Percentiles rank a stretch among this genome's conserved stretches.
Evolutionary conservation across 2,797 vertebrate genomes (phyloP).

Genomic region (Acipenser transmontanus): DNA sequence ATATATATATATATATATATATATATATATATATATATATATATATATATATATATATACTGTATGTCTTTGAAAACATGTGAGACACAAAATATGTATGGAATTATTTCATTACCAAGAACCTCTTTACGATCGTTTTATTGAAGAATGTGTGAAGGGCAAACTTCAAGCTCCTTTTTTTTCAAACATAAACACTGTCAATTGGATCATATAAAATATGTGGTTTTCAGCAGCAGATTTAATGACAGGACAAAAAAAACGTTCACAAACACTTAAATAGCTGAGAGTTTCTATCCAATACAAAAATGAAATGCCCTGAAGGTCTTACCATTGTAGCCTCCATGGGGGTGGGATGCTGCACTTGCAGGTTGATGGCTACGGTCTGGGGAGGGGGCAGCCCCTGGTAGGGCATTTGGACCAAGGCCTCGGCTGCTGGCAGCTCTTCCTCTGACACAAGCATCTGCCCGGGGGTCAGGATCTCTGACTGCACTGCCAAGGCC

Average conservation of each 20-base stretch:
- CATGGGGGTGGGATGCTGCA: constrained; percentile 63
- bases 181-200: not conserved
- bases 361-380: constrained; percentile 83
- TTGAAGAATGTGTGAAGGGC: not conserved
- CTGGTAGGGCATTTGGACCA: constrained; percentile 81
- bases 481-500: constrained; percentile 72
- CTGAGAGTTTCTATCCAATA: not conserved
- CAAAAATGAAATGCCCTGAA: not conserved
- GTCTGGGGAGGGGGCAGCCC: constrained; percentile 82
- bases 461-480: constrained; percentile 74
- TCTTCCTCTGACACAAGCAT: constrained; percentile 76
- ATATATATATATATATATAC: no score
- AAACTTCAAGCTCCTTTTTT: not conserved
- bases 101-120: no score
- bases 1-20: no score
- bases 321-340: constrained; percentile 63
- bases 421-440: constrained; percentile 73
- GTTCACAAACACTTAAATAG: constrained; percentile 1
- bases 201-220: no score
- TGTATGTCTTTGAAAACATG: no score
- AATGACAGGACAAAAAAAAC: constrained; percentile 2
- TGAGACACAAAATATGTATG: no score
- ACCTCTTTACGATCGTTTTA: no score
- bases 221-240: not conserved
- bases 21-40: no score